Evolutionary conservation across 2,888 invertebrate genomes (phyloP).

Genomic region (Napeogenes sylphis): DNA sequence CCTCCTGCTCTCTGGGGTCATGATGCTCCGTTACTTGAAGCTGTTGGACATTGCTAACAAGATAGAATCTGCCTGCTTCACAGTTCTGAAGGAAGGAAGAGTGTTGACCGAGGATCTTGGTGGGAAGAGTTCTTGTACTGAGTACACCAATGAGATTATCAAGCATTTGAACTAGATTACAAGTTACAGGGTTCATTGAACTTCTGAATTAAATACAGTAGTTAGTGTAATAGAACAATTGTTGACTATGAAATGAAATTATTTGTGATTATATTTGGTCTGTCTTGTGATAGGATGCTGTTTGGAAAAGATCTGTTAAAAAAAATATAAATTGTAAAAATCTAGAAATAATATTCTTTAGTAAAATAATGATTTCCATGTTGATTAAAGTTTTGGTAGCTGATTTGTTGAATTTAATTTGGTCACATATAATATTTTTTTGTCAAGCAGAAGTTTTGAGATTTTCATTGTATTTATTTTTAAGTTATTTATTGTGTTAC

Average conservation of each 20-base stretch:
- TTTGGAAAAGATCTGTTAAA: neutral
- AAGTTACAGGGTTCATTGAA: no score
- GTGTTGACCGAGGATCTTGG: slow-evolving; percentile 96
- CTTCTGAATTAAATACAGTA: no score
- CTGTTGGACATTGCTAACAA: slow-evolving; percentile 83
- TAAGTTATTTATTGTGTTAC: slow-evolving; percentile 28
- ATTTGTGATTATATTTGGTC: no score
- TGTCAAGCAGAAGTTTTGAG: neutral
- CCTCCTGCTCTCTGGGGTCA: slow-evolving; percentile 94
- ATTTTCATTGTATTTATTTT: slow-evolving; percentile 9
- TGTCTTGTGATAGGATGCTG: neutral
- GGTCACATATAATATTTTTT: neutral
- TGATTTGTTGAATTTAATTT: no score
- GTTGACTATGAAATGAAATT: no score
- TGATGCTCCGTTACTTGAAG: slow-evolving; percentile 98
- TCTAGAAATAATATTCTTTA: neutral
- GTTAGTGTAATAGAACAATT: no score
- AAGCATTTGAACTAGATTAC: slow-evolving; percentile 45
- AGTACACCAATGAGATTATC: slow-evolving; percentile 93
- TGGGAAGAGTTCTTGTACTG: slow-evolving; percentile 93
- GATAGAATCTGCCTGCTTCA: slow-evolving; percentile 91
- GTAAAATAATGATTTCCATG: neutral
- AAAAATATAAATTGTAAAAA: neutral
- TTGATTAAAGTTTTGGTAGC: no score
- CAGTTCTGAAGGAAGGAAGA: slow-evolving; percentile 89